Evolutionary conservation across 2,797 vertebrate species (phyloP), one percentile per base, ranked within the genome.

Genomic region (Peromyscus melanophrys): DNA sequence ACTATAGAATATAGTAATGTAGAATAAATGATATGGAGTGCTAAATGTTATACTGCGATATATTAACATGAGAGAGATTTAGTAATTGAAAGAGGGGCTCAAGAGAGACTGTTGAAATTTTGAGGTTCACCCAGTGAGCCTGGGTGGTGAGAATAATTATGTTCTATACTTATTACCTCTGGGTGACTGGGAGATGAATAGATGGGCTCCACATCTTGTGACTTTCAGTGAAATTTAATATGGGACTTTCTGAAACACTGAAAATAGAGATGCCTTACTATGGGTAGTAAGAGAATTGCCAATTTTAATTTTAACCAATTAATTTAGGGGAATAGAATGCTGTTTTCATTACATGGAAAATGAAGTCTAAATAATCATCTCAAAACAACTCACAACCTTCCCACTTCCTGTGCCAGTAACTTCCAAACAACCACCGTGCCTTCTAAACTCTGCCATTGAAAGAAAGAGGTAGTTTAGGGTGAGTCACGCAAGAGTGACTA

Each of bases 401-500:
- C 90, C 29, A 89, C n/a, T 96, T 96, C 94, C 89, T 96, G 31
- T 9, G 57, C 89, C 63, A 89, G 63, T 55, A 90, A 90, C 49
- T 92, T 46, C 75, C 46, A 96, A 96, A 82, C 1, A 27, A 40
- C 40, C 77, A 40, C 87, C 55, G n/a, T 95, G 40, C 2, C 49
- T 95, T 93, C 55, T 96, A 73, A 52, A 92, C n/a, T 94, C 23
- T 91, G 81, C 9, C 59, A 49, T 92, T 76, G 97, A 92, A 84
- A 27, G 0, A 23, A 97, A 96, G 90, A 65, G 49, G 92, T 63
- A 85, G 59, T 95, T 96, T 93, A 61, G n/a, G 34, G 57, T 97
- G 97, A 98, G 49, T 96, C 92, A 95, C 81, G 34, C 63, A 89
- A n/a, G 23, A 77, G 80, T 93, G 71, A 92, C 90, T 81, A 9